Conservation (phyloP, 2,888 invertebrate genomes). For the Villa cingulata region DNA sequence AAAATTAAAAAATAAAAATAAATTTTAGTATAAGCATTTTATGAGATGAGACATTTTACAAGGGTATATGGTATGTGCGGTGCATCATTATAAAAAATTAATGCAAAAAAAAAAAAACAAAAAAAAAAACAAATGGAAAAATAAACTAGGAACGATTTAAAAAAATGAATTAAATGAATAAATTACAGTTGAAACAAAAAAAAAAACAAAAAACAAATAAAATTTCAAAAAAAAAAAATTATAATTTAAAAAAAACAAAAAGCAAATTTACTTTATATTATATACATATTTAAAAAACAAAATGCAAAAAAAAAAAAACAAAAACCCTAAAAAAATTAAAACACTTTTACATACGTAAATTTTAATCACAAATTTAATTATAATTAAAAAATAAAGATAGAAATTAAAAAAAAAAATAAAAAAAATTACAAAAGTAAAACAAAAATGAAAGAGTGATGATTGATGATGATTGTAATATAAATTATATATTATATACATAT, state of each 20-base stretch:
- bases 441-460: neutral
- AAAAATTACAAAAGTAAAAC: neutral
- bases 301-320: neutral
- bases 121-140: too few relatives aligned
- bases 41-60: constrained; percentile 7
- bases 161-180: too few relatives aligned
- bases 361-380: neutral
- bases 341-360: neutral
- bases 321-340: neutral
- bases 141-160: too few relatives aligned
- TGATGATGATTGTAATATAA: neutral
- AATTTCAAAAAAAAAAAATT: neutral
- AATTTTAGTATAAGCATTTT: constrained; percentile 5
- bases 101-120: too few relatives aligned
- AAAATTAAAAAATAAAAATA: neutral
- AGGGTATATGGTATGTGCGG: constrained; percentile 3
- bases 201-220: neutral
- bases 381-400: neutral
- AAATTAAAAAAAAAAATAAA: neutral
- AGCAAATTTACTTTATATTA: neutral
- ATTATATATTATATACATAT: too few relatives aligned
- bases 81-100: neutral
- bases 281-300: too few relatives aligned
- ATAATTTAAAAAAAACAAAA: neutral
- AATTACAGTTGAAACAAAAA: too few relatives aligned